phyloP scores from a whole-genome alignment of 2,888 invertebrate genomes.

The Julus scandinavius region DNA sequence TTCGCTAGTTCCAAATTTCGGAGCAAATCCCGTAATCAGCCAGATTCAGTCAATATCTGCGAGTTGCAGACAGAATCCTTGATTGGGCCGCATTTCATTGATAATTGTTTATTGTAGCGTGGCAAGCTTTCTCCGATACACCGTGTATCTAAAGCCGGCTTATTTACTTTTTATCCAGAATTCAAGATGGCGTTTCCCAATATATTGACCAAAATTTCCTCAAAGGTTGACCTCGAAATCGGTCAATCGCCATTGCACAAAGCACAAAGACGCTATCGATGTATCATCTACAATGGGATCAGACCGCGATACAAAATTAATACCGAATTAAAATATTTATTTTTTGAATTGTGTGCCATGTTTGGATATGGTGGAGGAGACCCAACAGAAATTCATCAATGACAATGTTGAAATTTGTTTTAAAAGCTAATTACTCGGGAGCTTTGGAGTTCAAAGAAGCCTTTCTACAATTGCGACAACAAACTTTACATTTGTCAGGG shows the following conservation, averaged over 20 bases:
- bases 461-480: conserved; percentile 4
- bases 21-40: conserved; percentile 22
- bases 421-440: conserved; percentile 9
- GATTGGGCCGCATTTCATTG: conserved; percentile 42
- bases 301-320: conserved; percentile 28
- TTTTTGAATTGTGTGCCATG: not conserved
- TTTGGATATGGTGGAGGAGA: not conserved
- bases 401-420: conserved; percentile 7
- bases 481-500: not conserved
- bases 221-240: not conserved
- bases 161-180: conserved; percentile 42
- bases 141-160: conserved; percentile 30
- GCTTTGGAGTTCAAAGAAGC: conserved; percentile 4
- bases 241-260: not conserved
- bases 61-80: conserved; percentile 42
- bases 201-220: not conserved
- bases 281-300: not conserved
- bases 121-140: not conserved
- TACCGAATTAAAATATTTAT: conserved; percentile 37
- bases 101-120: conserved; percentile 42
- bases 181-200: conserved; percentile 38
- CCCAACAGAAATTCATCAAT: conserved; percentile 18
- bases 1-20: conserved; percentile 2
- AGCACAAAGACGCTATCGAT: not conserved
- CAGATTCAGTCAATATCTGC: conserved; percentile 26